phyloP scores from a whole-genome alignment of 2,113 vertebrate genomes.

The Motacilla alba region DNA sequence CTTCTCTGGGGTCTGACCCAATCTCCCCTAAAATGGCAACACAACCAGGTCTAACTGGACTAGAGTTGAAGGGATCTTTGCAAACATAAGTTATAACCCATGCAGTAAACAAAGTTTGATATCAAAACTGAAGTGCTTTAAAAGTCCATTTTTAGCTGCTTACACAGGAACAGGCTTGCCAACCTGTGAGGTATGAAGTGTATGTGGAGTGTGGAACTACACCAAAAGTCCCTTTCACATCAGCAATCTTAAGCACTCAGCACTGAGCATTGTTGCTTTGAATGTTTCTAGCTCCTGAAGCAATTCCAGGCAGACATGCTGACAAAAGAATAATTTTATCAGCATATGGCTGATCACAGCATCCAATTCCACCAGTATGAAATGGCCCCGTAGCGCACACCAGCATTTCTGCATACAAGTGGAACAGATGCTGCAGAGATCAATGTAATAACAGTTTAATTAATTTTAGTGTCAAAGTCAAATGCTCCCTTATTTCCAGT shows the following conservation, averaged over 20 bases:
- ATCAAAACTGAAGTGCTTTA: not conserved
- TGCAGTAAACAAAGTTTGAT: not conserved
- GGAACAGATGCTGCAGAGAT: constrained; percentile 56
- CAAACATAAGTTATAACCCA: not conserved
- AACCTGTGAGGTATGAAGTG: not conserved
- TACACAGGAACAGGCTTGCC: not conserved
- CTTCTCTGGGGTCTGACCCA: not conserved
- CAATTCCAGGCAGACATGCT: constrained; percentile 40
- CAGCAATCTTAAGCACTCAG: constrained; percentile 9
- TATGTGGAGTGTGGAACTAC: not conserved
- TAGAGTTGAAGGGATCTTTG: not conserved
- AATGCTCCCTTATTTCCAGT: constrained; percentile 43
- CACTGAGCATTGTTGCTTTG: constrained; percentile 24
- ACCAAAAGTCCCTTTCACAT: not conserved
- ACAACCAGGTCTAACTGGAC: not conserved
- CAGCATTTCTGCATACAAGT: constrained; percentile 13
- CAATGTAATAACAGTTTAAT: constrained; percentile 40
- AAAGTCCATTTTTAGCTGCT: not conserved
- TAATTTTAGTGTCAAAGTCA: constrained; percentile 55
- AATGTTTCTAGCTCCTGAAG: constrained; percentile 45
- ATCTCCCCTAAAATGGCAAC: not conserved
- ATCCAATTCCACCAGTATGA: constrained; percentile 41
- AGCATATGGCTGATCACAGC: constrained; percentile 55
- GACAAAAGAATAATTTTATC: constrained; percentile 62
- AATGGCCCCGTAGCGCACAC: not conserved